These are phyloP conservation scores for Habroteleia sp. DNA, from an alignment of 2,888 invertebrate species.

Conservation along the genomic window DNA sequence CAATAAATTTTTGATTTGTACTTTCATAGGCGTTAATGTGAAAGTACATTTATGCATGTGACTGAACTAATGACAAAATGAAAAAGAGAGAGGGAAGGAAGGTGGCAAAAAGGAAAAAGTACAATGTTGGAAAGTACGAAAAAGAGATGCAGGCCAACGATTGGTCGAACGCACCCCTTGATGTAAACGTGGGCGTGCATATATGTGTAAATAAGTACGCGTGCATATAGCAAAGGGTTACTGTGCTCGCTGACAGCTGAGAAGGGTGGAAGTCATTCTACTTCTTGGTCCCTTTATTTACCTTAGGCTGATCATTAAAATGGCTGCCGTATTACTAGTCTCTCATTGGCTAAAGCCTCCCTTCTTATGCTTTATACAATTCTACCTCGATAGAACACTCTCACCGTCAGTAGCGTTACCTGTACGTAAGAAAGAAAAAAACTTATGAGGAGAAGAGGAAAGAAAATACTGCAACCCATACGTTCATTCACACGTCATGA, in stretches of 20 bases:
- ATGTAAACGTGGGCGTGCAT: slow-evolving; percentile 77
- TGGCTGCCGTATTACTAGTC: slow-evolving; percentile 78
- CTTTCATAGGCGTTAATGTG: slow-evolving; percentile 55
- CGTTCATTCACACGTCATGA: slow-evolving; percentile 61
- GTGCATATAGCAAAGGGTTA: slow-evolving; percentile 61
- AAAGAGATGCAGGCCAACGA: slow-evolving; percentile 74
- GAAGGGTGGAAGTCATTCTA: slow-evolving; percentile 65
- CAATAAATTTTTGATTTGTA: slow-evolving; percentile 55
- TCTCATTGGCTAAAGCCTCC: slow-evolving; percentile 78
- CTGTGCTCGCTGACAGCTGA: slow-evolving; percentile 57
- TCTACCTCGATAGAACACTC: slow-evolving; percentile 68
- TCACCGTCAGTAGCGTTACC: slow-evolving; percentile 67
- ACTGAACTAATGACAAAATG: slow-evolving; percentile 53
- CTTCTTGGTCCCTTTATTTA: slow-evolving; percentile 77
- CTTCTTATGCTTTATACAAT: slow-evolving; percentile 65
- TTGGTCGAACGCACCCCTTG: slow-evolving; percentile 77
- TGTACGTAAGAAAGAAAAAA: slow-evolving; percentile 50
- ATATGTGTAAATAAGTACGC: slow-evolving; percentile 67
- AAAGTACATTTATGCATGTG: slow-evolving; percentile 55
- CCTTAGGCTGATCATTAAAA: slow-evolving; percentile 81
- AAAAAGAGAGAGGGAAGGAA: slow-evolving; percentile 33
- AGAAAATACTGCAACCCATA: slow-evolving; percentile 57
- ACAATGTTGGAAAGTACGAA: slow-evolving; percentile 61
- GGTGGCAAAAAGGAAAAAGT: slow-evolving; percentile 49
- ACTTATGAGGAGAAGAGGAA: slow-evolving; percentile 41